These are phyloP conservation scores for Reinhardtius hippoglossoides DNA, from an alignment of 2,113 vertebrate genomes.

Conservation along the genomic window DNA sequence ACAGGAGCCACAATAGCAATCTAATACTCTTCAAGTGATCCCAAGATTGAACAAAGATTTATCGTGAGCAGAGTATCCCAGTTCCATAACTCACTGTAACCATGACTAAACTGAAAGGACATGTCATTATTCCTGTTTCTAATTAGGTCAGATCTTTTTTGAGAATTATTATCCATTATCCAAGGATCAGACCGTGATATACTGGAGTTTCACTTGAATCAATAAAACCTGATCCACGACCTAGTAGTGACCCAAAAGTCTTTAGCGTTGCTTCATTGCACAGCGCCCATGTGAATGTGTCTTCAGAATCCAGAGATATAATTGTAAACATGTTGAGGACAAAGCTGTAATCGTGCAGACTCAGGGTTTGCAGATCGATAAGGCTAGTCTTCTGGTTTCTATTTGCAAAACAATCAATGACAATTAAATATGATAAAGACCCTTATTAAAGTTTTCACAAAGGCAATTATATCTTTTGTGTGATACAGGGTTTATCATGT, in stretches of 20 bases:
- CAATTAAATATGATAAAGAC: slow-evolving; percentile 29
- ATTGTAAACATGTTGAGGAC: slow-evolving; percentile 57
- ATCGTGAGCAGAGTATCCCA: slow-evolving; percentile 28
- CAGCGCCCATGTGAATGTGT: slow-evolving; percentile 40
- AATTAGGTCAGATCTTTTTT: slow-evolving; percentile 46
- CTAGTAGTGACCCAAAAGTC: slow-evolving; percentile 42
- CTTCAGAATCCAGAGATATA: slow-evolving; percentile 37
- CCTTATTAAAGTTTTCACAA: slow-evolving; percentile 21
- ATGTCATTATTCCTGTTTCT: slow-evolving; percentile 57
- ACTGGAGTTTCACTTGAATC: slow-evolving; percentile 38
- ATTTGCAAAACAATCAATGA: slow-evolving; percentile 31
- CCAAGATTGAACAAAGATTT: slow-evolving; percentile 21
- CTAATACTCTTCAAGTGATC: slow-evolving; percentile 36
- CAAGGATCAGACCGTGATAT: slow-evolving; percentile 7
- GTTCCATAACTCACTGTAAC: slow-evolving; percentile 35
- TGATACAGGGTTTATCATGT: slow-evolving; percentile 6
- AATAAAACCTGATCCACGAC: slow-evolving; percentile 20
- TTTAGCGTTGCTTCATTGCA: slow-evolving; percentile 55
- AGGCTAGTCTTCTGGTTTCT: slow-evolving; percentile 30
- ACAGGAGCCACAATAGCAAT: slow-evolving; percentile 55
- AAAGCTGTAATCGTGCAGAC: slow-evolving; percentile 12
- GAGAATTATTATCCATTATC: slow-evolving; percentile 37
- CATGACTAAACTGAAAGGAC: slow-evolving; percentile 55
- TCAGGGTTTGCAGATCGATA: slow-evolving; percentile 36
- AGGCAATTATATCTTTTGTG: slow-evolving; percentile 1